A percentile compares a stretch with the other conserved stretches of the same genome.
These are phyloP conservation scores for Apteryx mantelli DNA, from an alignment of 2,113 vertebrate species.

Conservation along the genomic window DNA sequence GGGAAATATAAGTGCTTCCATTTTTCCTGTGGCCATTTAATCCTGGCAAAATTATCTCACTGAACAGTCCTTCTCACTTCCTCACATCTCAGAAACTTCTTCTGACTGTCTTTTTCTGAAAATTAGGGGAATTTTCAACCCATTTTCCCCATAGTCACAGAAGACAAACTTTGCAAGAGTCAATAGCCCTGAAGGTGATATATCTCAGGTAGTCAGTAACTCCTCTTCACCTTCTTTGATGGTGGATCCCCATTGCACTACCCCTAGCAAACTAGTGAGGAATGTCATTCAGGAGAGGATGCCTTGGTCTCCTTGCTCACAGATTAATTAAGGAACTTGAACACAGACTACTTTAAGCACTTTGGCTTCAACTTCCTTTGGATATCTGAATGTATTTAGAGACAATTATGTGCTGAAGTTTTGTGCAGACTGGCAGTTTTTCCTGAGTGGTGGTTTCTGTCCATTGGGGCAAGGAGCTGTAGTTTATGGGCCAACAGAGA, in stretches of 20 bases:
- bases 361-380: not conserved
- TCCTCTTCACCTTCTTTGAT: not conserved
- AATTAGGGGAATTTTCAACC: not conserved
- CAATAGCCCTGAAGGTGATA: not conserved
- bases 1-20: not conserved
- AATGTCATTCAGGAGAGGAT: rapidly evolving
- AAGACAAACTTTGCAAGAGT: not conserved
- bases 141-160: not conserved
- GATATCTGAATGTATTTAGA: not conserved
- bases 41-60: not conserved
- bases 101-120: not conserved
- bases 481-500: conserved; percentile 20
- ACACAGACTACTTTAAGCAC: not conserved
- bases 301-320: not conserved
- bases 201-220: not conserved
- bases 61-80: not conserved
- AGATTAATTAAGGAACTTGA: not conserved
- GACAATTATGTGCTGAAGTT: not conserved
- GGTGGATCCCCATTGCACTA: not conserved
- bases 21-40: not conserved
- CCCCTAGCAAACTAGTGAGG: not conserved
- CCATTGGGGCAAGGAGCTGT: not conserved
- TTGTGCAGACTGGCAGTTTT: not conserved
- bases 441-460: conserved; percentile 24
- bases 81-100: not conserved